A percentile compares a stretch with the other conserved stretches of the same genome.
These are phyloP conservation scores for Electrophaes corylata DNA, from an alignment of 2,888 invertebrate species.

Conservation along the genomic window DNA sequence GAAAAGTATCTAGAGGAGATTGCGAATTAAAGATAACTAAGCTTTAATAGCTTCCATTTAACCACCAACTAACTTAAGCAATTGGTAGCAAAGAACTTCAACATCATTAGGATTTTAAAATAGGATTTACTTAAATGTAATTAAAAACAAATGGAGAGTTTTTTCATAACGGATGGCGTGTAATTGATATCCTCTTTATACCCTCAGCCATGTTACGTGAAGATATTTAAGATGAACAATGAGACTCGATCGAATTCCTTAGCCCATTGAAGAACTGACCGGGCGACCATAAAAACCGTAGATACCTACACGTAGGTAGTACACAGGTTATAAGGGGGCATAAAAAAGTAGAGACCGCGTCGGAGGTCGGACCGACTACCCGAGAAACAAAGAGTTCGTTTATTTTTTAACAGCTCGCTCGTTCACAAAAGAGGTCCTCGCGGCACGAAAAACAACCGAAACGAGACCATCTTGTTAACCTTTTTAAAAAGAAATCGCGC, in stretches of 20 bases:
- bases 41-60: conserved; percentile 16
- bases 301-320: conserved; percentile 84
- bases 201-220: conserved; percentile 55
- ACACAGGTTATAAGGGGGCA: conserved; percentile 83
- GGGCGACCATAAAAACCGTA: conserved; percentile 81
- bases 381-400: conserved; percentile 84
- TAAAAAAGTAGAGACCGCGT: conserved; percentile 82
- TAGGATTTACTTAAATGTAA: conserved; percentile 48
- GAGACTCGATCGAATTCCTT: conserved; percentile 83
- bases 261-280: conserved; percentile 83
- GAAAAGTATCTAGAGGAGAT: conserved; percentile 8
- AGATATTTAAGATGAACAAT: conserved; percentile 69
- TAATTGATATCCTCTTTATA: conserved; percentile 62
- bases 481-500: conserved; percentile 83
- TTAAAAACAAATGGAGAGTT: conserved; percentile 52
- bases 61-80: conserved; percentile 26
- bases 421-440: conserved; percentile 81
- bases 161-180: conserved; percentile 51
- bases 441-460: conserved; percentile 81
- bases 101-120: conserved; percentile 45
- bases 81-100: conserved; percentile 33
- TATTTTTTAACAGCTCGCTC: conserved; percentile 84
- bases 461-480: conserved; percentile 82
- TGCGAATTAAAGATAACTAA: conserved; percentile 11
- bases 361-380: conserved; percentile 83